phyloP scores from a whole-genome alignment of 1,140 invertebrate genomes.

The Conus betulinus region DNA sequence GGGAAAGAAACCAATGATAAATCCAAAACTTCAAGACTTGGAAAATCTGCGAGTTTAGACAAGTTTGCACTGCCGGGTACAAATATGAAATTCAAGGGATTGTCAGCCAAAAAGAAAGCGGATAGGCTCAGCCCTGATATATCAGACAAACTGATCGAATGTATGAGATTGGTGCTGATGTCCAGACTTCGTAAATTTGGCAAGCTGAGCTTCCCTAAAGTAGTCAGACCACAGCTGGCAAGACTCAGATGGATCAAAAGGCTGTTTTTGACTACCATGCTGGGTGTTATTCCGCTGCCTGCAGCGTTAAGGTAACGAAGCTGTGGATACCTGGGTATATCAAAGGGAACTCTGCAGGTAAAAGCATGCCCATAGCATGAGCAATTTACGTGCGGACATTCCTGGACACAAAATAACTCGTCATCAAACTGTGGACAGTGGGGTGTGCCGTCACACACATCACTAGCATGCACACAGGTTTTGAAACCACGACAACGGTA shows the following conservation, averaged over 20 bases:
- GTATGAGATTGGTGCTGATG: conserved; percentile 11
- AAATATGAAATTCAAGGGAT: neutral
- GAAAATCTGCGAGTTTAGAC: neutral
- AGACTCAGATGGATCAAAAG: conserved; percentile 38
- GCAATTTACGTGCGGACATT: conserved; percentile 28
- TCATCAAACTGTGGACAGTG: too few relatives aligned
- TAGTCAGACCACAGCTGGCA: neutral
- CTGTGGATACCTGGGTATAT: neutral
- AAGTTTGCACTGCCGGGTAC: neutral
- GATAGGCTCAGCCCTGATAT: neutral
- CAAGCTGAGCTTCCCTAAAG: neutral
- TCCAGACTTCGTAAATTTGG: conserved; percentile 37
- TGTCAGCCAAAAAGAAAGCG: neutral
- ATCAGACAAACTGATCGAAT: neutral
- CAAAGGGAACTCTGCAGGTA: neutral
- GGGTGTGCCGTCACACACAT: too few relatives aligned
- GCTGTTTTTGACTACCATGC: neutral
- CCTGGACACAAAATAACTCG: conserved; percentile 28
- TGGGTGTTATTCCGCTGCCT: too few relatives aligned
- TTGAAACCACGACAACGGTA: too few relatives aligned
- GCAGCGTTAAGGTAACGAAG: too few relatives aligned
- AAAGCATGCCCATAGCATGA: conserved; percentile 30
- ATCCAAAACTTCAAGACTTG: neutral
- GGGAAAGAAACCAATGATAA: neutral
- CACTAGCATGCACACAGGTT: too few relatives aligned